A percentile compares a stretch with the other conserved stretches of the same genome.
phyloP scores from a whole-genome alignment of 2,888 invertebrate species.

The Xanthorhoe designata region DNA sequence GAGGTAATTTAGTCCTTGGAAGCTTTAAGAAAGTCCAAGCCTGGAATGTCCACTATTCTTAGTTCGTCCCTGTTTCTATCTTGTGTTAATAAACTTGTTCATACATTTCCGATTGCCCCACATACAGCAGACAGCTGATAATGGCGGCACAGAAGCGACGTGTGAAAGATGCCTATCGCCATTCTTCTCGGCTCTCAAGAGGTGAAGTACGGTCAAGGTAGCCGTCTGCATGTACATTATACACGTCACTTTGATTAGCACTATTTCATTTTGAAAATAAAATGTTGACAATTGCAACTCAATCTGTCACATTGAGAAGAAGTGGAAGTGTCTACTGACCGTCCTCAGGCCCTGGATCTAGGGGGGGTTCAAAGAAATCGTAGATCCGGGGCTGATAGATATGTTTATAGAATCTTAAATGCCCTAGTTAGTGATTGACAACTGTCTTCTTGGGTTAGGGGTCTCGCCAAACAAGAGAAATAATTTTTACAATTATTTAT shows the following conservation, averaged over 20 bases:
- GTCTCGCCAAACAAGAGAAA: too few species aligned
- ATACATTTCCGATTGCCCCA: conserved; percentile 26
- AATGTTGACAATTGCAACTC: not conserved
- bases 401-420: too few species aligned
- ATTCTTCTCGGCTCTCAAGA: conserved; percentile 61
- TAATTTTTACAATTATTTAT: too few species aligned
- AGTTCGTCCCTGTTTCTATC: not conserved
- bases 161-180: conserved; percentile 57
- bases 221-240: conserved; percentile 45
- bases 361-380: too few species aligned
- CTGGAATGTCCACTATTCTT: not conserved
- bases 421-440: too few species aligned
- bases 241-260: conserved; percentile 41
- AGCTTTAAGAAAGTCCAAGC: not conserved
- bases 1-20: not conserved
- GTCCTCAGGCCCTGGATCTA: too few species aligned
- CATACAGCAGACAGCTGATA: not conserved
- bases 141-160: conserved; percentile 33
- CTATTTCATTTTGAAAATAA: not conserved
- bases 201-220: conserved; percentile 76
- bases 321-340: too few species aligned
- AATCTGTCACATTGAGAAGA: too few species aligned
- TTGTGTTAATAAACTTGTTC: conserved; percentile 7
- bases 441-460: too few species aligned
- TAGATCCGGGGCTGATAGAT: too few species aligned